Percentiles rank a stretch among this genome's conserved stretches.
Conservation (phyloP, 2,888 invertebrate genomes). For the Platycheirus albimanus region DNA sequence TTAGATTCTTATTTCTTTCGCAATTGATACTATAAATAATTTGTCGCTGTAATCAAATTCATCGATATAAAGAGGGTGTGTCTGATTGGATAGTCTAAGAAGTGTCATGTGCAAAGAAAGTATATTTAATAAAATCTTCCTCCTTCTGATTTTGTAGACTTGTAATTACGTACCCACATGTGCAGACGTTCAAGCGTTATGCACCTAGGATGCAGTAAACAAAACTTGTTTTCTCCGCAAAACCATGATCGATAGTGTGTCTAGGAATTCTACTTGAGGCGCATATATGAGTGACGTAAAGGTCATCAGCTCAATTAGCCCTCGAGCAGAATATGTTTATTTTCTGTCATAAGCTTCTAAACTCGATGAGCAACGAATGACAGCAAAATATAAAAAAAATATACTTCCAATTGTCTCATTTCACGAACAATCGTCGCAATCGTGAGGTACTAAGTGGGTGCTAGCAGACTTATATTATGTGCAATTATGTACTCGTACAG, state of each 20-base stretch:
- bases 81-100: not conserved
- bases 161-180: too few species aligned
- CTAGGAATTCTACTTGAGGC: not conserved
- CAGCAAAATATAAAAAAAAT: slow-evolving; percentile 6
- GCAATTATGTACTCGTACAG: slow-evolving; percentile 16
- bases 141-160: not conserved
- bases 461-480: too few species aligned
- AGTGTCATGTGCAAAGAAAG: not conserved
- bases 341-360: not conserved
- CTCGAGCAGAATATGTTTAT: slow-evolving; percentile 19
- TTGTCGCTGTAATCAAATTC: not conserved
- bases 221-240: slow-evolving; percentile 27
- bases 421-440: not conserved
- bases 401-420: slow-evolving; percentile 39
- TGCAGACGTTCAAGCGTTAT: not conserved
- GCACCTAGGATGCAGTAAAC: not conserved
- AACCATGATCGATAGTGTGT: slow-evolving; percentile 28
- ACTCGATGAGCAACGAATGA: slow-evolving; percentile 15
- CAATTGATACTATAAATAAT: not conserved
- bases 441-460: not conserved
- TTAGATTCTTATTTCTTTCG: not conserved
- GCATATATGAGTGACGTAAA: slow-evolving; percentile 35
- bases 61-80: not conserved
- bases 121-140: too few species aligned
- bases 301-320: slow-evolving; percentile 30